These are phyloP conservation scores for Xiphorhynchus erythropygius DNA, from an alignment of 2,797 vertebrate species.

Conservation along the genomic window DNA sequence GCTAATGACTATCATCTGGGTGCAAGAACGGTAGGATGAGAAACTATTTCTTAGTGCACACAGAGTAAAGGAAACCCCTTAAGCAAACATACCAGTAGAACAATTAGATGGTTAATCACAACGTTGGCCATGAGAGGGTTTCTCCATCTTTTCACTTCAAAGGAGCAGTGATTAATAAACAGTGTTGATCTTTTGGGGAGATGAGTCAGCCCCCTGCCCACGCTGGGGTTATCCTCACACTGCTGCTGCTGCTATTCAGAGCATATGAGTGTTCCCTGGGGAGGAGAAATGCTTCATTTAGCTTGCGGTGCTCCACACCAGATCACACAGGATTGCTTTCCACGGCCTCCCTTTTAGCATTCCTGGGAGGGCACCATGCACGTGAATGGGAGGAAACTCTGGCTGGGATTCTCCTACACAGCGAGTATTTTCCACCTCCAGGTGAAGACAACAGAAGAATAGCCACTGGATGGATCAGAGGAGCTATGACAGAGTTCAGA, in stretches of 20 bases:
- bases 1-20: constrained; percentile 69
- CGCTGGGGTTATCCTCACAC: constrained; percentile 40
- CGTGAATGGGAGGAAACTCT: neutral
- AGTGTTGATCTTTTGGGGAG: constrained; percentile 50
- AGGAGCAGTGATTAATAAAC: constrained; percentile 65
- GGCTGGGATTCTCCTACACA: neutral
- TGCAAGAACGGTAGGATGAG: constrained; percentile 48
- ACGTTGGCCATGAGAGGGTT: constrained; percentile 28
- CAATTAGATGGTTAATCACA: constrained; percentile 69
- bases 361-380: neutral
- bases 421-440: neutral
- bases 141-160: constrained; percentile 65
- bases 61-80: constrained; percentile 66
- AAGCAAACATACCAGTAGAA: constrained; percentile 68
- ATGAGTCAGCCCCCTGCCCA: constrained; percentile 58
- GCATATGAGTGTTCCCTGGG: neutral
- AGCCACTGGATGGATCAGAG: neutral
- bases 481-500: neutral
- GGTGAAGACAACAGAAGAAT: neutral
- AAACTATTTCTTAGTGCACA: constrained; percentile 62
- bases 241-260: constrained; percentile 33
- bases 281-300: constrained; percentile 18
- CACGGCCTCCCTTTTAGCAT: neutral
- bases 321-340: neutral
- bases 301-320: neutral